Evolutionary conservation across 2,888 invertebrate genomes (phyloP).

Genomic region (Cinara cedri): DNA sequence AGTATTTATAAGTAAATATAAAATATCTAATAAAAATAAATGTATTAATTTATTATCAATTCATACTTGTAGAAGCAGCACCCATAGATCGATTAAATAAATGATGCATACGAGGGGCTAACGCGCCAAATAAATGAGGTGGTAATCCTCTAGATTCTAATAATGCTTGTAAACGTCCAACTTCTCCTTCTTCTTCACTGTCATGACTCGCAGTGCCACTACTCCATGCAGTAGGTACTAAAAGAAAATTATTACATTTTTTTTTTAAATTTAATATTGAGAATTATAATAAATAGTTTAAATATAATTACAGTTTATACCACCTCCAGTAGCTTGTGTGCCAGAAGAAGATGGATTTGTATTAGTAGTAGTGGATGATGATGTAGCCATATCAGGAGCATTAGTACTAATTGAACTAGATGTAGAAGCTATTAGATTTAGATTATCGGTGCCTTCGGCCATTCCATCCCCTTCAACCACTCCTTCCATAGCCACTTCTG

Average conservation of each 20-base stretch:
- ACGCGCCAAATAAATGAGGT: constrained; percentile 94
- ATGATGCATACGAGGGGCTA: constrained; percentile 96
- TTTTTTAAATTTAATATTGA: neutral
- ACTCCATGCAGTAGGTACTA: constrained; percentile 41
- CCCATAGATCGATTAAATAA: constrained; percentile 93
- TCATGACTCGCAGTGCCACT: constrained; percentile 54
- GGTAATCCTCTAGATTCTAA: constrained; percentile 93
- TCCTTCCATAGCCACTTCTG: constrained; percentile 48
- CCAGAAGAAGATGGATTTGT: constrained; percentile 53
- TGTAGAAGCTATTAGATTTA: constrained; percentile 45
- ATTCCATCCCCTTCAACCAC: constrained; percentile 48
- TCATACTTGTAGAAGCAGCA: constrained; percentile 63
- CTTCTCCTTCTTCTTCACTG: constrained; percentile 91
- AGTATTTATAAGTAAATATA: neutral
- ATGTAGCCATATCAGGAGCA: constrained; percentile 40
- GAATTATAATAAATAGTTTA: neutral
- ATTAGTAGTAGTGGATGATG: constrained; percentile 25
- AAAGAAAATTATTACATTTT: neutral
- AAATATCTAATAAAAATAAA: neutral
- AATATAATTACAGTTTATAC: constrained; percentile 33
- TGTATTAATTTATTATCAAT: neutral
- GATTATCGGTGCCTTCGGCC: constrained; percentile 45
- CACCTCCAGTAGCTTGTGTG: constrained; percentile 38
- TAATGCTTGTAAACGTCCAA: constrained; percentile 91
- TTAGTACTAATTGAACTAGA: constrained; percentile 43